Percentiles rank a stretch among this genome's conserved stretches.
phyloP scores from a whole-genome alignment of 2,888 invertebrate species.

The Sinelater perroti region DNA sequence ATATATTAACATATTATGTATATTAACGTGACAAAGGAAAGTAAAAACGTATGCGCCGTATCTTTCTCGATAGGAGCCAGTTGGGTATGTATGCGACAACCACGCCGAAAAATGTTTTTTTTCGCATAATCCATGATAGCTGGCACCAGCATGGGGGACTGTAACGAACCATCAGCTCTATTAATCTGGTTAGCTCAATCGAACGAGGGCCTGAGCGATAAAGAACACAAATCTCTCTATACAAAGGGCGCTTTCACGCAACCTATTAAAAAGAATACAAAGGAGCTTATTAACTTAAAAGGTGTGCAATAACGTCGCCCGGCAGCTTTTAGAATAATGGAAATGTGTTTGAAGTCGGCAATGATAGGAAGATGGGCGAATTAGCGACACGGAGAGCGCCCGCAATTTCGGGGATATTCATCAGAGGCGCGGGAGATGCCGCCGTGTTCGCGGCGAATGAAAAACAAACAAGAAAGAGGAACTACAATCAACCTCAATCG shows the following conservation, averaged over 20 bases:
- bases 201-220: neutral
- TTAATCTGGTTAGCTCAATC: slow-evolving; percentile 4
- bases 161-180: neutral
- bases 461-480: slow-evolving; percentile 20
- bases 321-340: slow-evolving; percentile 18
- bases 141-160: no score
- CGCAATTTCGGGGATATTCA: slow-evolving; percentile 11
- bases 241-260: slow-evolving; percentile 7
- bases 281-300: slow-evolving; percentile 18
- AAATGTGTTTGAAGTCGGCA: slow-evolving; percentile 5
- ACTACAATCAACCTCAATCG: slow-evolving; percentile 20
- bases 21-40: no score
- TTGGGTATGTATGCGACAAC: no score
- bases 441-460: slow-evolving; percentile 15
- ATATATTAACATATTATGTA: no score
- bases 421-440: slow-evolving; percentile 10
- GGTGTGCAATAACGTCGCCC: slow-evolving; percentile 4
- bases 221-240: slow-evolving; percentile 1
- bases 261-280: slow-evolving; percentile 14
- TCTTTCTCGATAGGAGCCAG: no score
- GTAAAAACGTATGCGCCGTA: no score
- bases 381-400: slow-evolving; percentile 3
- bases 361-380: slow-evolving; percentile 7
- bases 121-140: no score
- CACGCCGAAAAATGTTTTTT: no score